phyloP scores from a whole-genome alignment of 1,140 invertebrate genomes.

The Papilio dardanus region DNA sequence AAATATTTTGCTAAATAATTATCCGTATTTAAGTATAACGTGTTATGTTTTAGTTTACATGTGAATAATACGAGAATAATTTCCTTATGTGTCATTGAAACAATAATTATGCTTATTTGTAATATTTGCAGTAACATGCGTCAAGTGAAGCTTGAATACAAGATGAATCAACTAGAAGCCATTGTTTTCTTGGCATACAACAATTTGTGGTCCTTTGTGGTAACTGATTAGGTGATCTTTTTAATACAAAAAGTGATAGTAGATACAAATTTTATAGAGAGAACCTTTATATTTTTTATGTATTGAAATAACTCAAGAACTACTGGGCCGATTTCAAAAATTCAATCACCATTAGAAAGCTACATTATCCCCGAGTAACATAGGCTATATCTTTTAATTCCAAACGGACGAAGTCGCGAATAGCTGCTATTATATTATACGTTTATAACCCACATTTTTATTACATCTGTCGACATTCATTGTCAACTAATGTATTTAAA shows the following conservation, averaged over 20 bases:
- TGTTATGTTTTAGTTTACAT: neutral
- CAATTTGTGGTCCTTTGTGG: neutral
- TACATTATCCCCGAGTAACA: no score
- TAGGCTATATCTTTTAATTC: no score
- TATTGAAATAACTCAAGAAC: no score
- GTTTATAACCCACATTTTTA: neutral
- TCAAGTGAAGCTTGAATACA: neutral
- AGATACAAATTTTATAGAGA: no score
- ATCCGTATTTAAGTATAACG: neutral
- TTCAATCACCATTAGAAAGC: no score
- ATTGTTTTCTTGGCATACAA: neutral
- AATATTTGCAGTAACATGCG: neutral
- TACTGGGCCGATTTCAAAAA: no score
- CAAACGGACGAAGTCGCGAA: no score
- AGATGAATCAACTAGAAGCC: neutral
- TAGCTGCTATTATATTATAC: no score
- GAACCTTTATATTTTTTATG: no score
- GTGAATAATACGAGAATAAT: neutral
- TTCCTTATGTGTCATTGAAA: slow-evolving; percentile 1
- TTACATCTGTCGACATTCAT: neutral
- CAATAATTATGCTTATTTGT: neutral
- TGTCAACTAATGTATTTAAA: neutral
- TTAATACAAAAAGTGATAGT: no score
- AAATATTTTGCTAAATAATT: neutral
- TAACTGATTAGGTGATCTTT: no score